phyloP scores from a whole-genome alignment of 2,888 invertebrate species.

The Stenoptilia bipunctidactyla region DNA sequence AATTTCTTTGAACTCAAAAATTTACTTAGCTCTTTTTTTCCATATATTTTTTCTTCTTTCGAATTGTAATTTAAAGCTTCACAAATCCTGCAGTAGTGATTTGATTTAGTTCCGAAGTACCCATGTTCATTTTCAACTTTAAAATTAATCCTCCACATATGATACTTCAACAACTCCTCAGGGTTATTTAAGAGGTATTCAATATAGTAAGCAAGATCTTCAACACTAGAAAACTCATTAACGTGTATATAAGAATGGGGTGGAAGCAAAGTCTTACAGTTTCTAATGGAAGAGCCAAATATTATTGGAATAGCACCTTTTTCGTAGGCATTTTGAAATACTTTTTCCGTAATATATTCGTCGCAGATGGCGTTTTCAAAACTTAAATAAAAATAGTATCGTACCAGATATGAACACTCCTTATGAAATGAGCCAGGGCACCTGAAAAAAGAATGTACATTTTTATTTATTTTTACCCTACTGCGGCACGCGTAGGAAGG shows the following conservation, averaged over 20 bases:
- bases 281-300: slow-evolving; percentile 63
- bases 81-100: slow-evolving; percentile 75
- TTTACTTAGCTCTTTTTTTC: slow-evolving; percentile 19
- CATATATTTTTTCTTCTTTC: slow-evolving; percentile 25
- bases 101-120: slow-evolving; percentile 72
- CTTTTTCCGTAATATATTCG: slow-evolving; percentile 74
- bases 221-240: not conserved
- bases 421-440: slow-evolving; percentile 5
- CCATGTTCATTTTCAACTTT: slow-evolving; percentile 75
- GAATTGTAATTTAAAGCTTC: slow-evolving; percentile 77
- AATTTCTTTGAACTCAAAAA: slow-evolving; percentile 23
- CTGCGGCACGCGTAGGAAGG: no score
- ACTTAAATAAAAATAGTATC: slow-evolving; percentile 73
- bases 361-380: slow-evolving; percentile 74
- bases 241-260: slow-evolving; percentile 63
- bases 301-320: slow-evolving; percentile 70
- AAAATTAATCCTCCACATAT: slow-evolving; percentile 73
- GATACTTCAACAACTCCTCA: slow-evolving; percentile 51
- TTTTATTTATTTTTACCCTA: no score
- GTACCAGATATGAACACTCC: slow-evolving; percentile 56
- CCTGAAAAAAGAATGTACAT: slow-evolving; percentile 4
- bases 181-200: slow-evolving; percentile 39
- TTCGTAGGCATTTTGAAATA: slow-evolving; percentile 70
- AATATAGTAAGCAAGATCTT: slow-evolving; percentile 65
- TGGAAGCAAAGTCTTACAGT: slow-evolving; percentile 47